These are phyloP conservation scores for Ascidia mentula DNA, from an alignment of 23 tunicate genomes.

Conservation along the genomic window DNA sequence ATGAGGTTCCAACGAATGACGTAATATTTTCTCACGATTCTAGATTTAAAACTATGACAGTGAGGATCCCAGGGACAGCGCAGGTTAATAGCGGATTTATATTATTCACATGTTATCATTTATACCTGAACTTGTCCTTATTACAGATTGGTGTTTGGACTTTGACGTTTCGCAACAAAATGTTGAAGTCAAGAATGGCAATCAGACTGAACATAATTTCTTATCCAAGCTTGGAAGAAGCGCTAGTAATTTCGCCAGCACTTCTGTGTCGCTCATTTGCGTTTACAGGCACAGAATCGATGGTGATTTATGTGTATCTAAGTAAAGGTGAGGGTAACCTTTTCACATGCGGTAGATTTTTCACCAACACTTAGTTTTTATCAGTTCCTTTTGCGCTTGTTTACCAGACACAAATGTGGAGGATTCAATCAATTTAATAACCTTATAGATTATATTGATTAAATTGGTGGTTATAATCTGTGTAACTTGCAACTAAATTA, in stretches of 20 bases:
- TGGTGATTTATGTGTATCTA: slow-evolving; percentile 77
- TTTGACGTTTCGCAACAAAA: slow-evolving; percentile 30
- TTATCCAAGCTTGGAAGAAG: slow-evolving; percentile 43
- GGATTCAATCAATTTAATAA: too few relatives aligned
- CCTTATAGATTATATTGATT: not conserved
- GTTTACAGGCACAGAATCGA: slow-evolving; percentile 39
- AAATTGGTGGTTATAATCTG: too few relatives aligned
- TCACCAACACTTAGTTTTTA: not conserved
- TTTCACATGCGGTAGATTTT: too few relatives aligned
- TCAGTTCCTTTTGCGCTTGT: too few relatives aligned
- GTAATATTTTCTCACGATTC: slow-evolving; percentile 14
- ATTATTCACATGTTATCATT: not conserved
- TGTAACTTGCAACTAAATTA: too few relatives aligned
- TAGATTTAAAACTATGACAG: slow-evolving; percentile 16
- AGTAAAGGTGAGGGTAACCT: slow-evolving; percentile 41
- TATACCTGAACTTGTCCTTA: not conserved
- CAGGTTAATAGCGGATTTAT: slow-evolving; percentile 1
- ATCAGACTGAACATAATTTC: slow-evolving; percentile 57
- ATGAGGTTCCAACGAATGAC: slow-evolving; percentile 18
- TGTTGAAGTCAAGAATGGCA: not conserved
- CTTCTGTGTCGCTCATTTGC: slow-evolving; percentile 57
- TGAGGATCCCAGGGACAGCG: slow-evolving; percentile 15
- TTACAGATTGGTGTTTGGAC: slow-evolving; percentile 61
- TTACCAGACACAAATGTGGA: too few relatives aligned
- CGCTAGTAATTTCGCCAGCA: slow-evolving; percentile 84